Evolutionary conservation across 1,140 invertebrate genomes (phyloP), one percentile per base, ranked within the genome.

Genomic region (Callitettix versicolor): DNA sequence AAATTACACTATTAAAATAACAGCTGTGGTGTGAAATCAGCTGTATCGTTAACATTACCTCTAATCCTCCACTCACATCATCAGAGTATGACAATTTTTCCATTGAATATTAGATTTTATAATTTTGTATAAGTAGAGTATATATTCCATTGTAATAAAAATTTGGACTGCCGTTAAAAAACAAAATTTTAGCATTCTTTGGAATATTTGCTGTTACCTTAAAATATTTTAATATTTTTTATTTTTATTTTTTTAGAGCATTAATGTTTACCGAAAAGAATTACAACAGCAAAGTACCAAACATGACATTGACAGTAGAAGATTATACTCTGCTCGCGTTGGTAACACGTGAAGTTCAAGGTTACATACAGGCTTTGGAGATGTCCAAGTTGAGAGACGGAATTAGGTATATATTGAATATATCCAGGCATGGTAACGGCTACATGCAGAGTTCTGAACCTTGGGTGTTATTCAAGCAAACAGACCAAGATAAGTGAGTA

Each of bases 371-470:
- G 11, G 79, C 85, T 0, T 73, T 99, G 73, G 91, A 96, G 65
- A 80, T 84, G 60, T 84, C 83, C 0, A 85, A 82, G 65, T 71
- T 98, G 22, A 76, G 92, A 33, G 95, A 99, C 66, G 91, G 86
- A 0, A 79, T 99, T 18, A 76, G 84, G 21, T 81, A 86, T 64
- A 82, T 99, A 59, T 72, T 99, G 55, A 77, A 77, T 21, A 88
- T 98, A 58, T 95, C 95, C 0, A 80, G 89, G 17, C 79, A 90
- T 60, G 95, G 95, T 18, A 99, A 99, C 76, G 91, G 94, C 63
- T 95, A 91, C 64, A 93, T 99, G 82, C 97, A 99, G 73, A 73
- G 75, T 1, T 85, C 88, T 59, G 85, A 96, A 68, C 95, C 96
- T 0, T 99, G 96, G 95, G 87, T 89, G 3, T 75, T 94, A 58